Conservation (phyloP, 2,113 vertebrate species). For the Brachionichthys hirsutus region DNA sequence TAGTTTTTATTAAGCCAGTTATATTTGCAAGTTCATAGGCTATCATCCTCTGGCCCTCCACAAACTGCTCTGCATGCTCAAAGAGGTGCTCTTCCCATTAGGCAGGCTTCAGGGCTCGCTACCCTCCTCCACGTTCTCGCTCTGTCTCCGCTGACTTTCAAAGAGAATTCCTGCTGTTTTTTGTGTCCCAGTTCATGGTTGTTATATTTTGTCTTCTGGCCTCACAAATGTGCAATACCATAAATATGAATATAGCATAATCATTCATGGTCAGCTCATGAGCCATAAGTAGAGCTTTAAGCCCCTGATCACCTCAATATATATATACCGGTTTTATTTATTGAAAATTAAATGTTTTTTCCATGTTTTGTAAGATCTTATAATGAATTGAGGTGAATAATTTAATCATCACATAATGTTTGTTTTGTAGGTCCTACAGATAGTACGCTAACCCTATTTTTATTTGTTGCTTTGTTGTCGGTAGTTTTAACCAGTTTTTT, state of each 20-base stretch:
- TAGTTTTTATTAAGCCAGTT: constrained; percentile 59
- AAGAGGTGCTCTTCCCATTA: constrained; percentile 54
- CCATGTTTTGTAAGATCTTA: constrained; percentile 21
- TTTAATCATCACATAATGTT: constrained; percentile 53
- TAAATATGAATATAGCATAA: constrained; percentile 32
- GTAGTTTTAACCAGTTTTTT: constrained; percentile 60
- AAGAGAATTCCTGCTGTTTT: constrained; percentile 71
- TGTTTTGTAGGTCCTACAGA: constrained; percentile 57
- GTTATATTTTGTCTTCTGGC: constrained; percentile 63
- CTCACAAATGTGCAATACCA: constrained; percentile 43
- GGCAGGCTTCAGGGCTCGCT: constrained; percentile 55
- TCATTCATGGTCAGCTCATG: constrained; percentile 22
- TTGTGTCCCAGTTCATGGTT: constrained; percentile 59
- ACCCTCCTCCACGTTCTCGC: constrained; percentile 52
- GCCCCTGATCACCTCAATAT: background rate
- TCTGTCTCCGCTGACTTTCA: constrained; percentile 58
- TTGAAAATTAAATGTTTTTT: constrained; percentile 19
- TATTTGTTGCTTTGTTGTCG: constrained; percentile 77
- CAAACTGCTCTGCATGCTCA: constrained; percentile 63
- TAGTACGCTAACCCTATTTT: constrained; percentile 61
- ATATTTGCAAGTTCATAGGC: constrained; percentile 63
- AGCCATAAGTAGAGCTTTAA: background rate
- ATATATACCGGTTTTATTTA: no score
- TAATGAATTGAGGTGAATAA: constrained; percentile 26
- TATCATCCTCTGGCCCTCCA: constrained; percentile 59